Evolutionary conservation across 2,888 invertebrate genomes (phyloP).

Genomic region (Ochropleura plecta): DNA sequence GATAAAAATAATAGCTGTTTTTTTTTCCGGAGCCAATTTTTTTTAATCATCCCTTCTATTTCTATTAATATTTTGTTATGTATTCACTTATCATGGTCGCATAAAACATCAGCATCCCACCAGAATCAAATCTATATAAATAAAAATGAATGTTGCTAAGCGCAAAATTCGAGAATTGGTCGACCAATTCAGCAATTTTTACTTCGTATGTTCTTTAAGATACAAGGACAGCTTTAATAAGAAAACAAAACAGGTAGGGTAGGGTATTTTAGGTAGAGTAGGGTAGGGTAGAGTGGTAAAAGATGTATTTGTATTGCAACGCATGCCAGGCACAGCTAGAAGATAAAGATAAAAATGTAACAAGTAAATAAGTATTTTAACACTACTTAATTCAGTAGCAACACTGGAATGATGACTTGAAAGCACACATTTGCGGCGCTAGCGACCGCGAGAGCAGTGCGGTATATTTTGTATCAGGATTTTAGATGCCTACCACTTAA

Average conservation of each 20-base stretch:
- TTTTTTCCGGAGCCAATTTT: background rate
- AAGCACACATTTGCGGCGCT: constrained; percentile 13
- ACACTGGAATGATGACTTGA: constrained; percentile 49
- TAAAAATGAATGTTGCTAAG: no score
- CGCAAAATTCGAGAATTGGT: no score
- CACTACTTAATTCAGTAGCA: constrained; percentile 5
- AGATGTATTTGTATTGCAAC: no score
- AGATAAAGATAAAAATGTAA: constrained; percentile 3
- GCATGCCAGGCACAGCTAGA: background rate
- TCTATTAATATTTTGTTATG: background rate
- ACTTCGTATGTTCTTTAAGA: no score
- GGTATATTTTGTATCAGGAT: constrained; percentile 12
- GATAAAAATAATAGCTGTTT: background rate
- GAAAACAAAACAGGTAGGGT: no score
- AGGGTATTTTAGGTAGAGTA: no score
- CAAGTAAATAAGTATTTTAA: constrained; percentile 7
- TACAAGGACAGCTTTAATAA: no score
- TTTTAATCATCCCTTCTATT: background rate
- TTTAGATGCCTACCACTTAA: constrained; percentile 24
- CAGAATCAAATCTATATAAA: constrained; percentile 14
- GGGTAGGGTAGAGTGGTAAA: no score
- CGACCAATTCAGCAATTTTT: no score
- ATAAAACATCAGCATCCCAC: constrained; percentile 37
- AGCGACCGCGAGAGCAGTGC: background rate
- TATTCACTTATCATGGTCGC: constrained; percentile 4